phyloP scores from a whole-genome alignment of 2,113 vertebrate genomes.

The Heloderma charlesbogerti region DNA sequence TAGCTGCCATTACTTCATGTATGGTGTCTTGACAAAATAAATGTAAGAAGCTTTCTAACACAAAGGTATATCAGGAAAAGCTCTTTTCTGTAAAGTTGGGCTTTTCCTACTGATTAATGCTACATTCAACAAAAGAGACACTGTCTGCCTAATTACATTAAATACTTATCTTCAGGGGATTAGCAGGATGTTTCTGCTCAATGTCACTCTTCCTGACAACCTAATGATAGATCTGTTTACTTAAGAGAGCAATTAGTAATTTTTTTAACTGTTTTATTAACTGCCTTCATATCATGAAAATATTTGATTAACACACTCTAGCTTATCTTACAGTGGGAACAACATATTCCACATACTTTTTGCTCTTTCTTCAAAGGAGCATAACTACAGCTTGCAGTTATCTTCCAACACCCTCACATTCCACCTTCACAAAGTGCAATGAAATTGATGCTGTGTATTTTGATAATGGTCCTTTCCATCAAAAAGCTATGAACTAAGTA shows the following conservation, averaged over 20 bases:
- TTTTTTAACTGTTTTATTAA: constrained; percentile 80
- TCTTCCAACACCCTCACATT: constrained; percentile 65
- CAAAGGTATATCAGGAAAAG: constrained; percentile 72
- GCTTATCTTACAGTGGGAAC: constrained; percentile 81
- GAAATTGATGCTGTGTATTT: constrained; percentile 62
- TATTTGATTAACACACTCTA: constrained; percentile 82
- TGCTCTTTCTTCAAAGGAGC: constrained; percentile 73
- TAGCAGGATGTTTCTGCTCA: constrained; percentile 79
- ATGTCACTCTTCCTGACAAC: constrained; percentile 81
- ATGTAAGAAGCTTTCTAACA: constrained; percentile 57
- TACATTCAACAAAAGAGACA: constrained; percentile 74
- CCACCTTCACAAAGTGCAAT: constrained; percentile 50
- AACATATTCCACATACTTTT: constrained; percentile 78
- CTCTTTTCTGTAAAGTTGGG: constrained; percentile 70
- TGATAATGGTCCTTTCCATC: constrained; percentile 46
- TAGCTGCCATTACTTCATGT: constrained; percentile 52
- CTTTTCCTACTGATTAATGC: constrained; percentile 78
- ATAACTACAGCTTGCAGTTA: constrained; percentile 67
- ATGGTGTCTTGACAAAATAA: constrained; percentile 57
- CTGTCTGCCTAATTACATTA: constrained; percentile 79
- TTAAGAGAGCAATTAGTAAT: constrained; percentile 81
- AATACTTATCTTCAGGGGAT: constrained; percentile 79
- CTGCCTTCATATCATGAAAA: constrained; percentile 80
- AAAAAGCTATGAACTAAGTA: constrained; percentile 55
- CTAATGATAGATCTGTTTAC: constrained; percentile 81